Conservation (phyloP, 2,113 vertebrate genomes). For the Rhinopomastus cyanomelas region DNA sequence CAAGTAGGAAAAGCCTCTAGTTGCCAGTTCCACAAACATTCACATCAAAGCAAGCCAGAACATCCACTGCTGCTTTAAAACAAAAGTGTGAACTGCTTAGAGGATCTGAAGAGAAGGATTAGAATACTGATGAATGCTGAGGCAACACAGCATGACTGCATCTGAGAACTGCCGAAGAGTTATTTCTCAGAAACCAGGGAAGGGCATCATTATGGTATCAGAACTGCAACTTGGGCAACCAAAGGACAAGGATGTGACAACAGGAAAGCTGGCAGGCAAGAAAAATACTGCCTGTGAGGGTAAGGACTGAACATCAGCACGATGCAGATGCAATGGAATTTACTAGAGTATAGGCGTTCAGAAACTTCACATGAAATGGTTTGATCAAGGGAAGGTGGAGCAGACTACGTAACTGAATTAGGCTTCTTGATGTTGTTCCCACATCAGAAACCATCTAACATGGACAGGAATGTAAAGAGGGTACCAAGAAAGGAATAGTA, state of each 20-base stretch:
- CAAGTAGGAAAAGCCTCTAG: background rate
- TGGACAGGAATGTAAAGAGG: background rate
- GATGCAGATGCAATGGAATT: background rate
- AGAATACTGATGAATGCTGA: background rate
- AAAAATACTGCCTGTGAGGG: fast-evolving
- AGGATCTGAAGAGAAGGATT: background rate
- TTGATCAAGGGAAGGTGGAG: background rate
- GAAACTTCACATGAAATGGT: background rate
- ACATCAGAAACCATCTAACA: background rate
- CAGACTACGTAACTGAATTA: background rate
- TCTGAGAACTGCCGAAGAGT: background rate
- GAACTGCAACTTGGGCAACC: background rate
- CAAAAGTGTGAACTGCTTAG: background rate
- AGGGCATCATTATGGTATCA: background rate
- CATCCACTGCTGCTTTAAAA: background rate
- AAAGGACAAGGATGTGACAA: background rate
- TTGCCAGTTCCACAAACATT: background rate
- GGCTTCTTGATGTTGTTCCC: background rate
- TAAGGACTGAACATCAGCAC: background rate
- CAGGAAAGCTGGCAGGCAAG: background rate
- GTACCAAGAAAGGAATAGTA: background rate
- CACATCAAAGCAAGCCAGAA: background rate
- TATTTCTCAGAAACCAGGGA: background rate
- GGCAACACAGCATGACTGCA: background rate
- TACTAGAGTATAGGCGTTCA: background rate